Conservation (phyloP, 2,888 invertebrate genomes). For the Drosophila quasianomalipes region DNA sequence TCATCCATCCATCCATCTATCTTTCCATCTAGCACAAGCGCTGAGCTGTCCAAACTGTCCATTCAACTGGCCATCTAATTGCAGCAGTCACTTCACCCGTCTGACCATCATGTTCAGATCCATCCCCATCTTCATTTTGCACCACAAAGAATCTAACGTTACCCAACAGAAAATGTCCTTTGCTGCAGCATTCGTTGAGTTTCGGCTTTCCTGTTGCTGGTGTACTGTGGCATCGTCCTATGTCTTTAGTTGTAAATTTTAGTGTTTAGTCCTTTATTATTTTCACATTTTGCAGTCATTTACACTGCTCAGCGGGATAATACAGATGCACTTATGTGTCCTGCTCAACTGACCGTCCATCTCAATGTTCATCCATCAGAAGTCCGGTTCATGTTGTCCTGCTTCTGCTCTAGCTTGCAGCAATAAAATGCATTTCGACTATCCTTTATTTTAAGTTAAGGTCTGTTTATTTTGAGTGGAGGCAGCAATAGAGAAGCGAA, state of each 20-base stretch:
- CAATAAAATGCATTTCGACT: conserved; percentile 24
- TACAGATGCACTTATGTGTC: conserved; percentile 37
- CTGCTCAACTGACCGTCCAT: conserved; percentile 27
- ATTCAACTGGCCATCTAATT: conserved; percentile 67
- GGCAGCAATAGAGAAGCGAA: conserved; percentile 39
- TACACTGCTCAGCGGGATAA: conserved; percentile 63
- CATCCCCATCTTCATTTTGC: conserved; percentile 4
- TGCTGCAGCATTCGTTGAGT: conserved; percentile 28
- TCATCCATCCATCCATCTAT: conserved; percentile 28
- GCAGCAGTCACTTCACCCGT: conserved; percentile 50
- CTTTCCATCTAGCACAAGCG: conserved; percentile 46
- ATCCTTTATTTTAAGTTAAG: conserved; percentile 38
- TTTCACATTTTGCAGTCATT: conserved; percentile 72
- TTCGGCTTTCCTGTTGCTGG: conserved; percentile 13
- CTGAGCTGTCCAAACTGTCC: conserved; percentile 60
- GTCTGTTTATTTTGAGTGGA: conserved; percentile 38
- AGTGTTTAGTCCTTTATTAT: conserved; percentile 73
- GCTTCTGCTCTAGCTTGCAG: conserved; percentile 32
- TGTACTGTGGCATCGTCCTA: conserved; percentile 8
- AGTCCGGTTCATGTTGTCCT: conserved; percentile 50
- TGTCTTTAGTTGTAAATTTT: conserved; percentile 66
- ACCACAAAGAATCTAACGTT: conserved; percentile 8
- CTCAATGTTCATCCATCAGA: conserved; percentile 51
- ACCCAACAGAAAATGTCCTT: conserved; percentile 49
- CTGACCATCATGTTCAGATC: conserved; percentile 23